Base-by-base conservation (phyloP, 64 coral and sea anemone species). In the Actinia equina region DNA sequence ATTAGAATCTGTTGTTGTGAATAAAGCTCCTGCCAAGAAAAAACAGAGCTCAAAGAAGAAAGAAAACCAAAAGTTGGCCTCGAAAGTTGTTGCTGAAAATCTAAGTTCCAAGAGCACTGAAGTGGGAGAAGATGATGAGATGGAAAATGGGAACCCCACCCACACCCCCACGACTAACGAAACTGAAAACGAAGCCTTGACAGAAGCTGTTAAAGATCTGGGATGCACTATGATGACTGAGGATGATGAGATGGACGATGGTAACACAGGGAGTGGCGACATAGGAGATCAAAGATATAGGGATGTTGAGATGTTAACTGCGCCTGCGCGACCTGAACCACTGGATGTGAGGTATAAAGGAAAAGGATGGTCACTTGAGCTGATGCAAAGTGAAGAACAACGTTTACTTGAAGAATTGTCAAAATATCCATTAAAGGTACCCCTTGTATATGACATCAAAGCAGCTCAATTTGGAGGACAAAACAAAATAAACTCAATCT, bases 301-400 rank as follows among this genome's bases (percentile, higher is more conserved):
- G 5, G 62, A 23, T 23, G 62, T 23, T 20, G 19, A 65, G 62
- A 20, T 22, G 10, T 65, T 23, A 23, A 65, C 62, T 10, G n/a
- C 62, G 22, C 62, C 62, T 10, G n/a, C 62, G 22, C 62, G 19
- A 23, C 6, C 15, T 65, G 62, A 51, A 49, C 83, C 89, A 51
- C 74, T 91, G 59, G 89, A 91, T 56, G 56, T 86, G 42, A 85
- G 89, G 76, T 91, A 79, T 43, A 59, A 44, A 9, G 41, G 16
- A 2, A 45, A 5, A 25, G 57, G 25, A 20, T 59, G 82, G 22
- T 62, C 67, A 15, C 49, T 91, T 18, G 83, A 86, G 49, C 59
- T 44, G 13, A 71, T 91, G 56, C 41, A 57, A 6, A 71, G 25
- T 6, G 89, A 91, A 51, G 89, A 91, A 77, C 20, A 62, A 52